Evolutionary conservation across 2,113 vertebrate genomes (phyloP).

Genomic region (Coryphaenoides rupestris): DNA sequence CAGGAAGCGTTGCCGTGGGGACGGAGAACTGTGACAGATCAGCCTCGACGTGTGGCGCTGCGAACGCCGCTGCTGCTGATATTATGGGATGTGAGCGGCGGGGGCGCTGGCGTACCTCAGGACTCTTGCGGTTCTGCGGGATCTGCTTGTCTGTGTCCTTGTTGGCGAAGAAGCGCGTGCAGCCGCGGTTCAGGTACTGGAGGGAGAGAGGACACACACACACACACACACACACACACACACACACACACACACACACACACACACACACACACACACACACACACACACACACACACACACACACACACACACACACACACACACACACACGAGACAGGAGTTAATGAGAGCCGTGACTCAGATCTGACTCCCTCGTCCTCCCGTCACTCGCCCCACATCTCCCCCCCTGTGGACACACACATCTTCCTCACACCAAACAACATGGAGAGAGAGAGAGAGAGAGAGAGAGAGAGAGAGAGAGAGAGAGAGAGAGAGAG

Average conservation of each 20-base stretch:
- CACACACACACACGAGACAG: too few species aligned
- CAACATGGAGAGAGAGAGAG: background rate
- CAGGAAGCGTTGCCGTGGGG: too few species aligned
- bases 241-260: conserved; percentile 7
- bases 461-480: conserved; percentile 3
- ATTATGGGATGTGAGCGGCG: background rate
- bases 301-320: too few species aligned
- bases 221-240: background rate
- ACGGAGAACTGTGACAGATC: background rate
- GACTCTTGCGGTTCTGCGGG: conserved; percentile 90
- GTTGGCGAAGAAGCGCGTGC: conserved; percentile 91
- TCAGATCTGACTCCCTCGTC: too few species aligned
- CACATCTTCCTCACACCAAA: too few species aligned
- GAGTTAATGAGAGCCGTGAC: too few species aligned
- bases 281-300: too few species aligned
- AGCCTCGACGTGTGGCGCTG: background rate
- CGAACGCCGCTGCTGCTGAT: too few species aligned
- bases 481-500: background rate
- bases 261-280: too few species aligned
- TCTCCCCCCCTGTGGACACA: too few species aligned
- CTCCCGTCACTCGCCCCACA: too few species aligned
- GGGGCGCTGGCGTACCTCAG: conserved; percentile 77
- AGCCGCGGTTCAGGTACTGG: conserved; percentile 95
- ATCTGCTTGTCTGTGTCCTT: conserved; percentile 93
- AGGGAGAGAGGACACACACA: conserved; percentile 21